Evolutionary conservation across 2,113 vertebrate species (phyloP).

Genomic region (Gallinago media): DNA sequence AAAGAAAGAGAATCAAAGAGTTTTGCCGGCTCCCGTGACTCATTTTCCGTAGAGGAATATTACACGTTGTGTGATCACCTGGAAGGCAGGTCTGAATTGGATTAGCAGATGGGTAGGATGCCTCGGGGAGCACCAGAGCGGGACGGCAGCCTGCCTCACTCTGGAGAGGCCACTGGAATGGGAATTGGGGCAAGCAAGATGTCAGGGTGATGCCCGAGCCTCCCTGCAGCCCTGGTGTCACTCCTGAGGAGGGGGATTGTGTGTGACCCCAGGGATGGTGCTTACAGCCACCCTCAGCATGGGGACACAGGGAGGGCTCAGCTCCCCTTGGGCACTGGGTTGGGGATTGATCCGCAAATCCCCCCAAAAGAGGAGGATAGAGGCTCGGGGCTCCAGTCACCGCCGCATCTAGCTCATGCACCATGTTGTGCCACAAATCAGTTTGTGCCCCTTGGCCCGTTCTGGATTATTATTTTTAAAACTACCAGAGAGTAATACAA

Average conservation of each 20-base stretch:
- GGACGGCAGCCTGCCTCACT: background rate
- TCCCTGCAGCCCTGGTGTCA: rapidly evolving
- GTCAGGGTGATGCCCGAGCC: background rate
- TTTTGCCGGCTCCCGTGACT: background rate
- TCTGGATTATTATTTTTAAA: background rate
- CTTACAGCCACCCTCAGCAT: background rate
- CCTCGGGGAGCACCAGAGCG: background rate
- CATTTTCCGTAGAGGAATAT: background rate
- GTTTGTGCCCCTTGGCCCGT: background rate
- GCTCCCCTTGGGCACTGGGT: background rate
- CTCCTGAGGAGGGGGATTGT: background rate
- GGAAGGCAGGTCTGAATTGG: background rate
- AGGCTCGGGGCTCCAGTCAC: rapidly evolving
- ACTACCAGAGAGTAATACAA: background rate
- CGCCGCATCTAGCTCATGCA: rapidly evolving
- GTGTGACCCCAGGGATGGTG: too few species aligned
- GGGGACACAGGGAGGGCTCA: background rate
- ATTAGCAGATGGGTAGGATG: background rate
- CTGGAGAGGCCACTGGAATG: background rate
- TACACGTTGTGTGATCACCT: background rate
- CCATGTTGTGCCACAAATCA: background rate
- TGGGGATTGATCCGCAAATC: background rate
- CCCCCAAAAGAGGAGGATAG: background rate
- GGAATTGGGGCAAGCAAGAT: background rate
- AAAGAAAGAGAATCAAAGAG: background rate